Base-by-base conservation (phyloP, 2,888 invertebrate species). In the Acleris laterana region DNA sequence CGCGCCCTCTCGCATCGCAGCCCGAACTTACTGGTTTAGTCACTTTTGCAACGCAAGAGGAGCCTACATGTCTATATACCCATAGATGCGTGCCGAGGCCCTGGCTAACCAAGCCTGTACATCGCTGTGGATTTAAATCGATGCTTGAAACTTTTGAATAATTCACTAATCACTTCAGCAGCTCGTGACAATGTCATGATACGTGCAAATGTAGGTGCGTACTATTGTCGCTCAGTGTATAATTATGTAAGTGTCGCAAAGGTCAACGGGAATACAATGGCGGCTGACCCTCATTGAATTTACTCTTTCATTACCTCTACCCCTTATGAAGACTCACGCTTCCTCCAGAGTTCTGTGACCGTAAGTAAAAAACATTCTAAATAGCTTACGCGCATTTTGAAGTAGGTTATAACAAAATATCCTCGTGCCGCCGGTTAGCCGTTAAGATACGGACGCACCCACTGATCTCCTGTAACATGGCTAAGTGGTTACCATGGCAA, bases 201-300 rank as follows among this genome's bases (percentile, higher is more conserved):
- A 66, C 68, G 68, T 70, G 72, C 68, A 57, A 70, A 75, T 63
- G 71, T 69, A 70, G 51, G 57, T 58, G 64, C 60, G 70, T 71
- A 74, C 59, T 70, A 71, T 68, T 68, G 59, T 70, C 65, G 72
- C 72, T 63, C 72, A 74, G 81, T 83, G 44, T 52, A 65, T 84
- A 84, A 85, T 85, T 87, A 88, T 87, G 85, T 88, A 88, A 84
- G 81, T 86, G 81, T 85, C 79, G 75, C 83, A 82, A 69, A 85
- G 89, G 90, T 89, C 85, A 84, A 60, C 73, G 74, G 76, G 77
- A 85, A 85, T 75, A 89, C 88, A 85, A 85, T 86, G 77, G 77
- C 70, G 73, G 73, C 65, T 80, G 83, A 81, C 80, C 83, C 75
- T 72, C 67, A 68, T 69, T 75, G 70, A 70, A 77, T 72, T 72